Evolutionary conservation across 37 sponge, comb jelly and placozoan species (phyloP).

Genomic region (Ianthella basta): DNA sequence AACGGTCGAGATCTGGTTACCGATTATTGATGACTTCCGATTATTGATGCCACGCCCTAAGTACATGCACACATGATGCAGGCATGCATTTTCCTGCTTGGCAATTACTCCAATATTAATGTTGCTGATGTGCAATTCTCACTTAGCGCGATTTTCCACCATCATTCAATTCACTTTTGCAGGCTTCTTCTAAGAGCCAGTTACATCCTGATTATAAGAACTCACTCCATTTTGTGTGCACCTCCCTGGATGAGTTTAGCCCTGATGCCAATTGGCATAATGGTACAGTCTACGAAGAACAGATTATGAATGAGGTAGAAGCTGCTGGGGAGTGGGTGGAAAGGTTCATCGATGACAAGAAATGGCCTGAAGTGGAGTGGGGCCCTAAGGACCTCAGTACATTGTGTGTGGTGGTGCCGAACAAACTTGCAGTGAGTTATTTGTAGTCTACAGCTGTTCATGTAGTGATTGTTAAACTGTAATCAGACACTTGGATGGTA

Average conservation of each 20-base stretch:
- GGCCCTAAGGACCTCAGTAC: background rate
- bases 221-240: conserved; percentile 60
- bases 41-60: too few species aligned
- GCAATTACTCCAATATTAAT: too few species aligned
- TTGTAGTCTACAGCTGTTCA: background rate
- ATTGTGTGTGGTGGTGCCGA: conserved; percentile 37
- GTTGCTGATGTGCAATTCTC: too few species aligned
- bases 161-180: too few species aligned
- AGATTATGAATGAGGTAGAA: conserved; percentile 37
- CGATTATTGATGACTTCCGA: too few species aligned
- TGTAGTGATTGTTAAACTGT: background rate
- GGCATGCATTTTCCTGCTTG: too few species aligned
- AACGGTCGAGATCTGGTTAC: too few species aligned
- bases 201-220: conserved; percentile 42
- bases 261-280: background rate
- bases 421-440: background rate
- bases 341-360: conserved; percentile 20
- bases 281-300: background rate
- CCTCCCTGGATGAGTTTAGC: conserved; percentile 33
- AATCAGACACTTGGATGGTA: conserved; percentile 1
- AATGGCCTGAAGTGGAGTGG: conserved; percentile 55
- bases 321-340: conserved; percentile 28
- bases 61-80: background rate
- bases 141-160: too few species aligned
- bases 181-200: background rate